Percentiles rank a stretch among this genome's conserved stretches.
Evolutionary conservation across 1,140 invertebrate species (phyloP).

Genomic region (Chelonus insularis): DNA sequence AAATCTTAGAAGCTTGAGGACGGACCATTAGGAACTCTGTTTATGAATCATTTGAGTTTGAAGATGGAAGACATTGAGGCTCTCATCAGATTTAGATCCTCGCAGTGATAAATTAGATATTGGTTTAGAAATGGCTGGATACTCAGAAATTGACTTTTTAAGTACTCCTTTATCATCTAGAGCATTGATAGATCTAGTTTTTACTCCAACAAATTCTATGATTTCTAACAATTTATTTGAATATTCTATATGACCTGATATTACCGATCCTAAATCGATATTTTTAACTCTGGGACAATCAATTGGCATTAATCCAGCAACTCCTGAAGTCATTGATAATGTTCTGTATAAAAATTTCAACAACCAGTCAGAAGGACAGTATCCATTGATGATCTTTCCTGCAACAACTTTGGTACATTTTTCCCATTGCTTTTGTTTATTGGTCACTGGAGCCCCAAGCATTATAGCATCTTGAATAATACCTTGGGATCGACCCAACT

Average conservation of each 20-base stretch:
- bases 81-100: conserved; percentile 33
- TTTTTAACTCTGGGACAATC: conserved; percentile 65
- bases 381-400: conserved; percentile 71
- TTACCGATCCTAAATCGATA: conserved; percentile 66
- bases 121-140: too few species aligned
- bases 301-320: conserved; percentile 67
- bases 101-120: conserved; percentile 14
- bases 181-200: conserved; percentile 34
- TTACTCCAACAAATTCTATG: conserved; percentile 48
- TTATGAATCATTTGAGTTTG: conserved; percentile 11
- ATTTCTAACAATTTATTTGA: conserved; percentile 66
- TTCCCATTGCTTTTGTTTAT: conserved; percentile 62
- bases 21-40: too few species aligned
- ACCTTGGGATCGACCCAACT: conserved; percentile 63
- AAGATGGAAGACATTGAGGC: conserved; percentile 22
- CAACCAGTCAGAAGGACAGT: conserved; percentile 71
- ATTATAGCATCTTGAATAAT: conserved; percentile 74
- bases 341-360: conserved; percentile 71
- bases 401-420: conserved; percentile 64
- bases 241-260: conserved; percentile 68
- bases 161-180: conserved; percentile 38
- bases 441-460: conserved; percentile 70
- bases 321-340: conserved; percentile 62
- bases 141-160: conserved; percentile 45
- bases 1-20: too few species aligned